phyloP scores from a whole-genome alignment of 2,888 invertebrate genomes.

The Platypus cylindrus region DNA sequence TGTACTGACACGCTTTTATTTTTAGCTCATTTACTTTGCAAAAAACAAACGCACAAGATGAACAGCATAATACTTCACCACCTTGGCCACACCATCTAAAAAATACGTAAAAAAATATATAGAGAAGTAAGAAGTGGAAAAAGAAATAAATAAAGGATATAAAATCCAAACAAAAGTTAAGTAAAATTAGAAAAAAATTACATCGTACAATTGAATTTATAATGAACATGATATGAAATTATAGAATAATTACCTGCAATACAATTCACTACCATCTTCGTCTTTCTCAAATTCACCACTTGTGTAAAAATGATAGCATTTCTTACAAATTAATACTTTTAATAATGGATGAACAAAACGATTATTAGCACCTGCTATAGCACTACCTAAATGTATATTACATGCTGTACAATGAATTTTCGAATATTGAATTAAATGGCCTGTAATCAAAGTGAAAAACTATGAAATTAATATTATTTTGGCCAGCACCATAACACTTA shows the following conservation, averaged over 20 bases:
- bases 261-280: conserved; percentile 70
- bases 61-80: conserved; percentile 58
- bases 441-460: conserved; percentile 14
- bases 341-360: conserved; percentile 63
- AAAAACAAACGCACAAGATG: conserved; percentile 60
- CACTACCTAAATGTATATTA: conserved; percentile 60
- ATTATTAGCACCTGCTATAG: conserved; percentile 47
- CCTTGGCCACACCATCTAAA: conserved; percentile 69
- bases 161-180: no score
- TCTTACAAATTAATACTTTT: conserved; percentile 56
- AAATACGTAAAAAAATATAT: conserved; percentile 1
- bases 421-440: conserved; percentile 39
- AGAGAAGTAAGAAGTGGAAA: no score
- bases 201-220: no score
- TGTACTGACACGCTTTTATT: not conserved
- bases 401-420: conserved; percentile 65
- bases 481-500: conserved; percentile 14
- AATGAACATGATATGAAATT: no score
- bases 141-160: no score
- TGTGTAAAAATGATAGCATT: conserved; percentile 64
- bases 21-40: conserved; percentile 42
- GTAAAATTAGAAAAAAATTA: no score
- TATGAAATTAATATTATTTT: not conserved
- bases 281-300: conserved; percentile 74
- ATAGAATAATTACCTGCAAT: conserved; percentile 46